Conservation (phyloP, 2,888 invertebrate species). For the Lobophora halterata region DNA sequence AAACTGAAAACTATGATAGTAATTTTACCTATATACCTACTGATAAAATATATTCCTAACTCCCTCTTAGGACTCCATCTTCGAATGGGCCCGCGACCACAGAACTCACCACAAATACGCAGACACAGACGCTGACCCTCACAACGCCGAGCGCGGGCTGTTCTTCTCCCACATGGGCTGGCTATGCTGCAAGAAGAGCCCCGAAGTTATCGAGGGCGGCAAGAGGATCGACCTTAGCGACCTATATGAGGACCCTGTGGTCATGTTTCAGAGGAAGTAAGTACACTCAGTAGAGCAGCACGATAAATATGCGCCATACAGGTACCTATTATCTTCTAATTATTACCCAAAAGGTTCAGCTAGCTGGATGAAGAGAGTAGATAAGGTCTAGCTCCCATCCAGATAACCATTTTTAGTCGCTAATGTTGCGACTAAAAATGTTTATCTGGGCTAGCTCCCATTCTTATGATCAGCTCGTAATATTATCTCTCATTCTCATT, state of each 20-base stretch:
- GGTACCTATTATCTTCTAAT: too few species aligned
- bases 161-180: constrained; percentile 98
- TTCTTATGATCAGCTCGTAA: too few species aligned
- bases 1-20: too few species aligned
- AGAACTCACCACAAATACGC: constrained; percentile 94
- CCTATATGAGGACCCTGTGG: constrained; percentile 90
- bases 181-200: constrained; percentile 93
- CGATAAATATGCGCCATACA: background rate
- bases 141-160: constrained; percentile 92
- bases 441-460: too few species aligned
- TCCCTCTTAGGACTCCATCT: constrained; percentile 79
- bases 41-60: background rate
- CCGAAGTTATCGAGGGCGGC: constrained; percentile 91
- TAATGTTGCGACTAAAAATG: too few species aligned
- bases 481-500: too few species aligned
- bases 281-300: constrained; percentile 30
- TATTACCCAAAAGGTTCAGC: too few species aligned
- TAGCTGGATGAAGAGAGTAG: too few species aligned
- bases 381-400: too few species aligned
- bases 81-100: constrained; percentile 86
- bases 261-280: constrained; percentile 92
- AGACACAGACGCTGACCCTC: constrained; percentile 94
- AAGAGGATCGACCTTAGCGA: constrained; percentile 91
- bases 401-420: too few species aligned
- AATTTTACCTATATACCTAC: background rate